These are phyloP conservation scores for Arothron firmamentum DNA, from an alignment of 2,113 vertebrate species.

Conservation along the genomic window DNA sequence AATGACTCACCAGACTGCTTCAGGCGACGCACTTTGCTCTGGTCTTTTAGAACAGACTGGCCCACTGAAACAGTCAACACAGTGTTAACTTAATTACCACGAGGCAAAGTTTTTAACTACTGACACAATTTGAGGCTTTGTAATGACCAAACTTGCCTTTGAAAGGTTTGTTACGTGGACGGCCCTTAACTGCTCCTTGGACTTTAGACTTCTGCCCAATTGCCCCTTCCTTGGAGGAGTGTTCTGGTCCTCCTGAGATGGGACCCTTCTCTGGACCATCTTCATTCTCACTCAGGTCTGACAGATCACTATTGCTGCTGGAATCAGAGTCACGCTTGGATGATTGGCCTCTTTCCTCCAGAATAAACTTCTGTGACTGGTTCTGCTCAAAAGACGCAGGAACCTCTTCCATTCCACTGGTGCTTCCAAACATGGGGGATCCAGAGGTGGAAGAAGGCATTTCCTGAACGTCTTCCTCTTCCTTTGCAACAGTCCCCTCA, in stretches of 20 bases:
- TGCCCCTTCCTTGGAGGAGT: conserved; percentile 61
- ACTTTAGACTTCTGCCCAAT: conserved; percentile 84
- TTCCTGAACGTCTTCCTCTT: conserved; percentile 75
- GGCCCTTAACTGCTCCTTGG: conserved; percentile 82
- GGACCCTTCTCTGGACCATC: conserved; percentile 82
- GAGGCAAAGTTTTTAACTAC: not conserved
- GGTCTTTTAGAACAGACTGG: conserved; percentile 94
- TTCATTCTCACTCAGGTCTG: conserved; percentile 94
- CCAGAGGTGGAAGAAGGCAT: conserved; percentile 81
- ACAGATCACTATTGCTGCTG: conserved; percentile 94
- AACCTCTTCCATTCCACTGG: conserved; percentile 76
- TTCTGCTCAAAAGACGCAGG: conserved; percentile 82
- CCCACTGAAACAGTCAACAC: conserved; percentile 76
- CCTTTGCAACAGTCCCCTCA: conserved; percentile 78
- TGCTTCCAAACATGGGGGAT: conserved; percentile 71
- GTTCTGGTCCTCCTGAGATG: conserved; percentile 37
- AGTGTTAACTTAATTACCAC: not conserved
- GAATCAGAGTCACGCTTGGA: conserved; percentile 93
- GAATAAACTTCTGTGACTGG: conserved; percentile 86
- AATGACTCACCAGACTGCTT: conserved; percentile 98
- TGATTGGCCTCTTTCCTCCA: conserved; percentile 88
- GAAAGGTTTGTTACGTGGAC: conserved; percentile 89
- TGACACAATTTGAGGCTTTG: not conserved
- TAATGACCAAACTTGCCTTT: conserved; percentile 80
- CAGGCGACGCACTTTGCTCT: conserved; percentile 92